Evolutionary conservation across 2,888 invertebrate genomes (phyloP).

Genomic region (Diarsia dahlii): DNA sequence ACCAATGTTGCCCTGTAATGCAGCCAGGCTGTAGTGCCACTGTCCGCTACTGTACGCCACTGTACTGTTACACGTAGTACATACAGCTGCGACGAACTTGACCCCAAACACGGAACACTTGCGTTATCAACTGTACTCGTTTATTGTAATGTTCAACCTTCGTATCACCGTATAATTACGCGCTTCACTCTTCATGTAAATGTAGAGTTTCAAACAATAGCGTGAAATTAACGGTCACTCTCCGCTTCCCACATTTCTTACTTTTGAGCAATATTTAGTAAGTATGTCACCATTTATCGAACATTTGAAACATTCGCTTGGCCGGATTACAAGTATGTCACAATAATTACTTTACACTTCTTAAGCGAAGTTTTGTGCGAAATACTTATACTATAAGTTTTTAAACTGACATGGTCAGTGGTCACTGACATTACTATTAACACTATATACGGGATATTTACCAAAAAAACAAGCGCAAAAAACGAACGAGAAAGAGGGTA

Average conservation of each 20-base stretch:
- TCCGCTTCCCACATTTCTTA: constrained; percentile 10
- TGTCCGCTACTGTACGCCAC: background rate
- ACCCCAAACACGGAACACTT: constrained; percentile 14
- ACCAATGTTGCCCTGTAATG: background rate
- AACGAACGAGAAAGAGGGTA: too few relatives aligned
- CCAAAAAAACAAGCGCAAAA: too few relatives aligned
- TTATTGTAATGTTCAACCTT: background rate
- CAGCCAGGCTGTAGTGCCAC: background rate
- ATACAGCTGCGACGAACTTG: constrained; percentile 16
- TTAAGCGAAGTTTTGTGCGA: constrained; percentile 28
- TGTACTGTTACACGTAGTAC: background rate
- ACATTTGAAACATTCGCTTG: constrained; percentile 18
- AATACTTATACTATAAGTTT: too few relatives aligned
- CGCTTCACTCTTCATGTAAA: background rate
- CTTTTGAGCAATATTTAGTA: constrained; percentile 14
- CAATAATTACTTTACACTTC: constrained; percentile 22
- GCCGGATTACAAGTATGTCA: constrained; percentile 37
- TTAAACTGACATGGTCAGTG: too few relatives aligned
- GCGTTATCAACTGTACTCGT: constrained; percentile 4
- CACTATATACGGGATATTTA: too few relatives aligned
- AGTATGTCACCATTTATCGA: constrained; percentile 16
- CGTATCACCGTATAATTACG: background rate
- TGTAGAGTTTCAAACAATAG: constrained; percentile 20
- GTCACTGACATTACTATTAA: too few relatives aligned
- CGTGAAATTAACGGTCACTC: constrained; percentile 7